Conservation (phyloP, 2,888 invertebrate genomes). For the Linhomoeus sp. region DNA sequence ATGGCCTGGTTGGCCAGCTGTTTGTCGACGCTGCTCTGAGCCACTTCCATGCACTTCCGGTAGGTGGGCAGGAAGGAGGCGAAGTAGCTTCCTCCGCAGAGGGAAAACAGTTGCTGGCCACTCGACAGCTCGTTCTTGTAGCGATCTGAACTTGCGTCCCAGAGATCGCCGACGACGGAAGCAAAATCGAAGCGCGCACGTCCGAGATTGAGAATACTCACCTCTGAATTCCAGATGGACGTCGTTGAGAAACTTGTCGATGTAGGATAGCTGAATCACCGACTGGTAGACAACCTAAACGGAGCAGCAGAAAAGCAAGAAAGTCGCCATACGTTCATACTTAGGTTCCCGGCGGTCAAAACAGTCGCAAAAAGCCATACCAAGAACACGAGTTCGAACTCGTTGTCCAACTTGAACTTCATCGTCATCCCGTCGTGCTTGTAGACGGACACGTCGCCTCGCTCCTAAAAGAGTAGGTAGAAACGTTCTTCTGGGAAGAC, state of each 20-base stretch:
- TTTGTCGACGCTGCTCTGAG: no score
- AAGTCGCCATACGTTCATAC: neutral
- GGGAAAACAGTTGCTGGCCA: neutral
- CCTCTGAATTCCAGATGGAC: slow-evolving; percentile 84
- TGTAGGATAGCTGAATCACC: slow-evolving; percentile 77
- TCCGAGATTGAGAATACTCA: no score
- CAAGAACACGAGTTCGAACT: slow-evolving; percentile 90
- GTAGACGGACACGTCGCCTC: slow-evolving; percentile 52
- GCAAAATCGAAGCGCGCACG: neutral
- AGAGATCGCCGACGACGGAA: no score
- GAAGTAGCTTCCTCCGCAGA: slow-evolving; percentile 15
- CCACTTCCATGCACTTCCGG: neutral
- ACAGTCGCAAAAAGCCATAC: slow-evolving; percentile 31
- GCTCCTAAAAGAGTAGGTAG: slow-evolving; percentile 38
- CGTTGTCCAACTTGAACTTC: slow-evolving; percentile 93
- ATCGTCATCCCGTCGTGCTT: slow-evolving; percentile 66
- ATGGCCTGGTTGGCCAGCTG: slow-evolving; percentile 29
- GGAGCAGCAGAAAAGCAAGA: no score
- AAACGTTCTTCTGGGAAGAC: slow-evolving; percentile 52
- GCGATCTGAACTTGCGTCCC: no score
- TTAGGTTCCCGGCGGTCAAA: neutral
- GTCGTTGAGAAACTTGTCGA: slow-evolving; percentile 86
- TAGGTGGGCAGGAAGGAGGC: slow-evolving; percentile 49
- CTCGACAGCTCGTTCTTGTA: slow-evolving; percentile 20
- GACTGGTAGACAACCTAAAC: slow-evolving; percentile 87